phyloP scores from a whole-genome alignment of 2,888 invertebrate species.

The Sphinx pinastri region DNA sequence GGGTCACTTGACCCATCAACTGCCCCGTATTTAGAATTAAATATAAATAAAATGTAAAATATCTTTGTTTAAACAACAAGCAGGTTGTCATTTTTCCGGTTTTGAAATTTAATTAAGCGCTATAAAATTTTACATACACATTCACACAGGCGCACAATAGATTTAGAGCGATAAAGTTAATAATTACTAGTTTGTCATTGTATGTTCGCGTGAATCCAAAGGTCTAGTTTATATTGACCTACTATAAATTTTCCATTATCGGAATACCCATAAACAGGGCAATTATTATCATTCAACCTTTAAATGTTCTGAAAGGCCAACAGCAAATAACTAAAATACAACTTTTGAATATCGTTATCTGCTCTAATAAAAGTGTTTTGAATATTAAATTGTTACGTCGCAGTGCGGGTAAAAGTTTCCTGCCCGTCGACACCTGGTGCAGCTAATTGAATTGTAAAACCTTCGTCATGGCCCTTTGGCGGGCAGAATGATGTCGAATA shows the following conservation, averaged over 20 bases:
- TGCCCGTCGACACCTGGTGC: slow-evolving; percentile 74
- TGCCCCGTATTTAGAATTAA: slow-evolving; percentile 13
- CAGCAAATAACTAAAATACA: slow-evolving; percentile 45
- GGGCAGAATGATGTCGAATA: slow-evolving; percentile 74
- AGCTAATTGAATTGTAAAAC: slow-evolving; percentile 82
- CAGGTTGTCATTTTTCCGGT: slow-evolving; percentile 24
- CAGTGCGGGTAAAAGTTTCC: slow-evolving; percentile 62
- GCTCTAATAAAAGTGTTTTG: slow-evolving; percentile 57
- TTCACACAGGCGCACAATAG: slow-evolving; percentile 17
- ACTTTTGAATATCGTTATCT: slow-evolving; percentile 63
- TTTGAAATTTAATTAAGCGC: slow-evolving; percentile 26
- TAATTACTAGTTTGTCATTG: slow-evolving; percentile 31
- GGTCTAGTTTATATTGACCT: slow-evolving; percentile 35
- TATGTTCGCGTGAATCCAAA: slow-evolving; percentile 35
- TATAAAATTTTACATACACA: slow-evolving; percentile 21
- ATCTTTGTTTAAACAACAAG: slow-evolving; percentile 13
- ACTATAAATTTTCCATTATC: slow-evolving; percentile 44
- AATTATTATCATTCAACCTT: slow-evolving; percentile 38
- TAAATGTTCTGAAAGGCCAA: slow-evolving; percentile 43
- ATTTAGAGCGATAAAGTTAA: slow-evolving; percentile 25
- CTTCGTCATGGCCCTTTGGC: slow-evolving; percentile 77
- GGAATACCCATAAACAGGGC: slow-evolving; percentile 38
- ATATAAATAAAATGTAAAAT: slow-evolving; percentile 18
- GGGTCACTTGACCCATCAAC: slow-evolving; percentile 1
- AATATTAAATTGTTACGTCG: slow-evolving; percentile 65